Evolutionary conservation across 2,113 vertebrate species (phyloP), one percentile per base, ranked within the genome.

Genomic region (Oceanodroma tethys): DNA sequence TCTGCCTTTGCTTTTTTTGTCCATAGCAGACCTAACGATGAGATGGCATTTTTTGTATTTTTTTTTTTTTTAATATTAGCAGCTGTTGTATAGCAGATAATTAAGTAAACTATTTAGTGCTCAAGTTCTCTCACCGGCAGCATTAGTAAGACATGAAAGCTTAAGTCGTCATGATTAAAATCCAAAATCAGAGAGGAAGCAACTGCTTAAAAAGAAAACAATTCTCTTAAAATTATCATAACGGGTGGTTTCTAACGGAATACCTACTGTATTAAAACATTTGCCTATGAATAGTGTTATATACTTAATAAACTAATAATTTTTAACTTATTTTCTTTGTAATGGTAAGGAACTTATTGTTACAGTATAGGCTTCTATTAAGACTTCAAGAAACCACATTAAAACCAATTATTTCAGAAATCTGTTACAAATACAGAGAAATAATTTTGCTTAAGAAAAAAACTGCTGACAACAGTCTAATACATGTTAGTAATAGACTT

Each of bases 1-100:
- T 91, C 93, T 96, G 97, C 93, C 76, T 94, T 66, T 59, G 43
- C 48, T 90, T 95, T 97, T 98, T 98, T 97, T 97, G 97, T 98
- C 97, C 75, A 36, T 75, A 95, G 94, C 50, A 25, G 95, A 97
- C 94, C 97, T 96, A 97, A 97, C 96, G 98, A 98, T 97, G 98
- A 98, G 97, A 98, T 36, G 87, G 97, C 98, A 97, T 98, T 98
- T 98, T 98, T 82, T 20, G 13, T n/a, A 18, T 7, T 29, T 40
- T 76, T 60, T 76, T 60, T 27, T 81, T 75, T 70, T 96, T 93
- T 92, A 95, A 76, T 97, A 98, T 95, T 96, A 98, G 98, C 97
- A 98, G 98, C 97, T 98, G 98, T 97, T 97, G 88, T 55, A 32
- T 32, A 96, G 97, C 96, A 97, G 96, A 97, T 96, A 98, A 98